Evolutionary conservation across 2,797 vertebrate species (phyloP).

Genomic region (Bryconaethiops microstoma): DNA sequence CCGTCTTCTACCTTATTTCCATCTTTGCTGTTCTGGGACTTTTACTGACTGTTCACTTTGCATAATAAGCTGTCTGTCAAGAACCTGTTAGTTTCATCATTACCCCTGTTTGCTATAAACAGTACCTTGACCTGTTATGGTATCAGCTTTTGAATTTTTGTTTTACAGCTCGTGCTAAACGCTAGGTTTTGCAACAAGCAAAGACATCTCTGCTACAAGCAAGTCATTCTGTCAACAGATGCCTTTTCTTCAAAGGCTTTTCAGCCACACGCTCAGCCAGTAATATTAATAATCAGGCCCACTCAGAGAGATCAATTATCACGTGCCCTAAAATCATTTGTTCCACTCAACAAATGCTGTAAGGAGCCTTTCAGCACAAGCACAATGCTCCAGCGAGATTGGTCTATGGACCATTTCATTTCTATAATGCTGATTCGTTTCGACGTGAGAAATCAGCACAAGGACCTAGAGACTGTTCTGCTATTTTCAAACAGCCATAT

Average conservation of each 20-base stretch:
- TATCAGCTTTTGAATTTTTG: background rate
- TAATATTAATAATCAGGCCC: constrained; percentile 42
- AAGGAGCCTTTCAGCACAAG: constrained; percentile 30
- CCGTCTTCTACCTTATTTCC: background rate
- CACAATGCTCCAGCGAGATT: constrained; percentile 17
- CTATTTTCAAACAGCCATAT: constrained; percentile 3
- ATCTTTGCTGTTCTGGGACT: background rate
- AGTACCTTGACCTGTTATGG: background rate
- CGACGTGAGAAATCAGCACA: background rate
- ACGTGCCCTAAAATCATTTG: constrained; percentile 48
- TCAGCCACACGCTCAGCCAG: constrained; percentile 36
- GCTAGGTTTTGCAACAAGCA: no score
- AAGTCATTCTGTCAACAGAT: background rate
- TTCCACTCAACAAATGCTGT: constrained; percentile 16
- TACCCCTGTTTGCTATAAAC: background rate
- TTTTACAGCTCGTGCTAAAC: background rate
- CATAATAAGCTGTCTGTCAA: background rate
- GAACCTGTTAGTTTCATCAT: background rate
- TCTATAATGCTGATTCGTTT: constrained; percentile 4
- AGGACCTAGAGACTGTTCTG: background rate
- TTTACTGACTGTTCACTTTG: background rate
- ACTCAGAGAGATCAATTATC: constrained; percentile 51
- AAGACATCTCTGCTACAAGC: background rate
- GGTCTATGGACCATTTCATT: constrained; percentile 7
- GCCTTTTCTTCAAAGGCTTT: constrained; percentile 1